Evolutionary conservation across 2,113 vertebrate genomes (phyloP).

Genomic region (Andinoacara biseriatus): DNA sequence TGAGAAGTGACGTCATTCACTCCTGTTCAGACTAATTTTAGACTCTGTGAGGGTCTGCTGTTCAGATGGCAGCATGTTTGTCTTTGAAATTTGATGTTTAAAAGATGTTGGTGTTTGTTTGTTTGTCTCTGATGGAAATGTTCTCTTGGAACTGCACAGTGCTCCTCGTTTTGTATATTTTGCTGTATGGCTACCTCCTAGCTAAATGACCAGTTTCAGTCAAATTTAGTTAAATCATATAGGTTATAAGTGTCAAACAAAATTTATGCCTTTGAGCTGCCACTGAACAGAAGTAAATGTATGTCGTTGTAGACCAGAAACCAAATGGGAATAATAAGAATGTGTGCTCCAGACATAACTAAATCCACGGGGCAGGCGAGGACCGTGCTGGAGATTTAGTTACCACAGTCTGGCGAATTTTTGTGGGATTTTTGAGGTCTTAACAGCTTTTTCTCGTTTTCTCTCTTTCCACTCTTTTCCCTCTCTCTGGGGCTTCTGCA

Average conservation of each 20-base stretch:
- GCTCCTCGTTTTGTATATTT: not conserved
- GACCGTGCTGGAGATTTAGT: not conserved
- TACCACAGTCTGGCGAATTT: not conserved
- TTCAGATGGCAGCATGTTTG: slow-evolving; percentile 26
- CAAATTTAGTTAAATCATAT: not conserved
- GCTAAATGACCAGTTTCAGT: not conserved
- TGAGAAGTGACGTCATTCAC: slow-evolving; percentile 29
- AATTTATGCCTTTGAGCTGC: not conserved
- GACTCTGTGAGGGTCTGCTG: not conserved
- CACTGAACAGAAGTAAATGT: not conserved
- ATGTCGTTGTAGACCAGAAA: not conserved
- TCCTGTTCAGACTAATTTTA: slow-evolving; percentile 14
- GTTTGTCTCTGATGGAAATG: not conserved
- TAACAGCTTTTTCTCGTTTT: not conserved
- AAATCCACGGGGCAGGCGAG: not conserved
- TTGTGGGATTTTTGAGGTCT: slow-evolving; percentile 19
- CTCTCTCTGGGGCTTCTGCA: slow-evolving; percentile 19
- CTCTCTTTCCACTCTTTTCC: not conserved
- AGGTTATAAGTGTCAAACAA: not conserved
- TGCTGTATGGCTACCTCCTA: not conserved
- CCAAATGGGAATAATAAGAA: not conserved
- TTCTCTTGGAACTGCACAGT: not conserved
- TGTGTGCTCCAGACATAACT: not conserved
- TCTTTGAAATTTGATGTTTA: not conserved
- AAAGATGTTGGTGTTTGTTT: slow-evolving; percentile 15